Evolutionary conservation across 2,888 invertebrate species (phyloP), one percentile per base, ranked within the genome.

Genomic region (Noctuana brunneofusca): DNA sequence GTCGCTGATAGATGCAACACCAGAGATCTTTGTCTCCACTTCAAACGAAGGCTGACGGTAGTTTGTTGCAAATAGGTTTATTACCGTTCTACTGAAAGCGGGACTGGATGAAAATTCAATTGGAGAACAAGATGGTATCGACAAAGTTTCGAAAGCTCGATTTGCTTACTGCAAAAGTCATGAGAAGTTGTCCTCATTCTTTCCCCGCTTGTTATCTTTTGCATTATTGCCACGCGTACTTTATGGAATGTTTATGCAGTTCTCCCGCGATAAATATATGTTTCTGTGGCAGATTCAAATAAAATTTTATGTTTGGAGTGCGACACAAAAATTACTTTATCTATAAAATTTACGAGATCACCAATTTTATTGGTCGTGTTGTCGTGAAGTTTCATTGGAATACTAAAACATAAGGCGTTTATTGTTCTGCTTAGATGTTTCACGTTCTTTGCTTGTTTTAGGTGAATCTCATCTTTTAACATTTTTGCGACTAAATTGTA

Each of bases 61-160:
- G 83, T 84, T 84, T 83, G 79, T 75, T 73, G 71, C 74, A 74
- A 84, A 86, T 84, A 79, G 75, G 79, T 84, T 85, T 83, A 85
- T 84, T 84, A 81, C 78, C 78, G 75, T 81, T 79, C 78, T 43
- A 63, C 50, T 38, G 55, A 56, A 71, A 73, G 70, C 69, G 68
- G 76, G 68, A 71, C 68, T 74, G 72, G 76, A 76, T 75, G 74
- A 75, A 76, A 84, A 86, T 79, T 85, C 80, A 78, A 86, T 85
- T 86, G 79, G 76, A 74, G 16, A 52, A 12, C 57, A 35, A 80
- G 82, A 83, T 75, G 77, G 78, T 77, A 76, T 75, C 71, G 67
- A 67, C 65, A 73, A 78, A 75, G 76, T 78, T 75, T 58, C 48
- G 46, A 53, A 48, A 62, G 27, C 46, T 53, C 38, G 20, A 50